Conservation (phyloP, 2,888 invertebrate species). For the Rhingia rostrata region DNA sequence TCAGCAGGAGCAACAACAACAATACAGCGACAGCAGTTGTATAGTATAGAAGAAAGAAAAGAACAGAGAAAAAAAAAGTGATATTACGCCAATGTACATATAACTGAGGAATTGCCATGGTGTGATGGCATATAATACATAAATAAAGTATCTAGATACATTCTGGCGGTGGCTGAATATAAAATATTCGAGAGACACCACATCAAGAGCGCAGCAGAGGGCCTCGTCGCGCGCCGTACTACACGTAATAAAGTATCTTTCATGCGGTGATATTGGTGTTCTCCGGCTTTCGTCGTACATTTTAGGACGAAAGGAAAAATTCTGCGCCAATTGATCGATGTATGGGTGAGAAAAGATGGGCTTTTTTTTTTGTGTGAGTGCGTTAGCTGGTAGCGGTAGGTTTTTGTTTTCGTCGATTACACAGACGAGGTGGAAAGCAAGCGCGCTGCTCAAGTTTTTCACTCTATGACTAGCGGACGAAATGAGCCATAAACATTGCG, state of each 20-base stretch:
- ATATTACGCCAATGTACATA: slow-evolving; percentile 70
- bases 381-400: background rate
- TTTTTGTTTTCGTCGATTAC: slow-evolving; percentile 4
- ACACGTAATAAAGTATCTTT: slow-evolving; percentile 74
- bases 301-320: slow-evolving; percentile 58
- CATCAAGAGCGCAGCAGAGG: slow-evolving; percentile 70
- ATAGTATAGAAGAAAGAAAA: slow-evolving; percentile 53
- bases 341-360: slow-evolving; percentile 55
- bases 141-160: slow-evolving; percentile 74
- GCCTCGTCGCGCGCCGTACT: slow-evolving; percentile 37
- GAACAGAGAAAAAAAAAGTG: slow-evolving; percentile 65
- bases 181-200: slow-evolving; percentile 71
- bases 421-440: slow-evolving; percentile 6
- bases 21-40: slow-evolving; percentile 38
- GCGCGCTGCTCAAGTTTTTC: slow-evolving; percentile 36
- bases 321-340: slow-evolving; percentile 56
- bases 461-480: slow-evolving; percentile 35
- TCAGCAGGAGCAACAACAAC: slow-evolving; percentile 60
- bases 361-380: slow-evolving; percentile 56
- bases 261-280: slow-evolving; percentile 65
- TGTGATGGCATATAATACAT: slow-evolving; percentile 75
- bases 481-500: slow-evolving; percentile 73
- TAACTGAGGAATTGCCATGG: slow-evolving; percentile 71
- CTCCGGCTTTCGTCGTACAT: slow-evolving; percentile 26
- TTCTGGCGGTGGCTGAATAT: slow-evolving; percentile 74